Evolutionary conservation across 2,797 vertebrate species (phyloP), one percentile per base, ranked within the genome.

Genomic region (Margarornis squamiger): DNA sequence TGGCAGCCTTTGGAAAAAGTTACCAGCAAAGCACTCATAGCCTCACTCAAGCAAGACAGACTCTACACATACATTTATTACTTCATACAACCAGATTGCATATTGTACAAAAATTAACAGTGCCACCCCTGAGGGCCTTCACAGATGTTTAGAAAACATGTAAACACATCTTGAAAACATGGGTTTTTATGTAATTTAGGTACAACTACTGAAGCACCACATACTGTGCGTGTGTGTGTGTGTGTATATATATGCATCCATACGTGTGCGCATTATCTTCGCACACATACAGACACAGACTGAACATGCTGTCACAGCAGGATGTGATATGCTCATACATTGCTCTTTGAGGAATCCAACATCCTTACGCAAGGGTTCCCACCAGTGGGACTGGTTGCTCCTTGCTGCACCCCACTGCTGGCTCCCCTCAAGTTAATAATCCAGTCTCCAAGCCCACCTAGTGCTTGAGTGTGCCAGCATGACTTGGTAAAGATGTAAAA

Each of bases 1-100:
- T 1, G 54, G 73, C 68, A 94, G 91, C 63, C 45, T 85, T 74
- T 86, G 93, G 81, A 75, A 79, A 22, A 49, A 68, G 67, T 22
- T 52, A 65, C 41, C 71, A 87, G 84, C 34, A 91, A 95, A 96
- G 94, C 66, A 77, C 14, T 27, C 24, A 9, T 48, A 73, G 81
- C 51, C 70, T 36, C 49, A 22, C 51, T 51, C 9, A 2, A 75
- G 54, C 0, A 0, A 90, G 12, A 54, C 65, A 74, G 43, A 65
- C 71, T 90, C 77, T 46, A 45, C 30, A 39, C 0, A 1, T 78
- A 80, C 27, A 6, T 96, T 96, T 96, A 96, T 97, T 97, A 89
- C 43, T 91, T 59, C 91, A 93, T 71, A 93, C n/a, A 96, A 62
- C 38, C 80, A 80, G 65, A 36, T 2, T 27, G 32, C n/a, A 29